phyloP scores from a whole-genome alignment of 2,888 invertebrate species.

The Cephus pulcher region DNA sequence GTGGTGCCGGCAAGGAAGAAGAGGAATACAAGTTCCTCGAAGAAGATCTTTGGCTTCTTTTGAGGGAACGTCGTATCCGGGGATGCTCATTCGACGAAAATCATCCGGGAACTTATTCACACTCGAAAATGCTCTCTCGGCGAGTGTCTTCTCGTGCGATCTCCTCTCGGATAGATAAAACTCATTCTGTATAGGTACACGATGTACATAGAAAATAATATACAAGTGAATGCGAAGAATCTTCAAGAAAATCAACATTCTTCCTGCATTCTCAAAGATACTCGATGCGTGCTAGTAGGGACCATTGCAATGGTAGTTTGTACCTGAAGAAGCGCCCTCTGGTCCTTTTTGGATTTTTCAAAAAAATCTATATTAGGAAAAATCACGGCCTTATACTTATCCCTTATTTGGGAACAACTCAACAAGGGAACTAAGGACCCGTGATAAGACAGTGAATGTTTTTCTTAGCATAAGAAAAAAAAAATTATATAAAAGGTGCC shows the following conservation, averaged over 20 bases:
- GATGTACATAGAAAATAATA: neutral
- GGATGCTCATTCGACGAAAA: conserved; percentile 8
- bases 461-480: neutral
- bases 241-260: too few species aligned
- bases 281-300: neutral
- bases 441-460: neutral
- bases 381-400: neutral
- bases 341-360: neutral
- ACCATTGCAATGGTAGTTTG: neutral
- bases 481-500: neutral
- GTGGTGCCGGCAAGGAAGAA: conserved; percentile 59
- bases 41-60: conserved; percentile 56
- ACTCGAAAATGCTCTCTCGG: neutral
- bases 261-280: neutral
- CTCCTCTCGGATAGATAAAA: neutral
- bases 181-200: neutral
- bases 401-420: neutral
- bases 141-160: neutral
- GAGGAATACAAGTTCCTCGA: conserved; percentile 53
- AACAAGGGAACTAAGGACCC: neutral
- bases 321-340: neutral
- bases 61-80: conserved; percentile 26
- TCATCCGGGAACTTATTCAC: conserved; percentile 7
- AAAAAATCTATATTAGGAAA: neutral
- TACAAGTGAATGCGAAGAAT: neutral